Evolutionary conservation across 35 echinoderm and acorn worm species (phyloP).

Genomic region (Ptychodera flava): DNA sequence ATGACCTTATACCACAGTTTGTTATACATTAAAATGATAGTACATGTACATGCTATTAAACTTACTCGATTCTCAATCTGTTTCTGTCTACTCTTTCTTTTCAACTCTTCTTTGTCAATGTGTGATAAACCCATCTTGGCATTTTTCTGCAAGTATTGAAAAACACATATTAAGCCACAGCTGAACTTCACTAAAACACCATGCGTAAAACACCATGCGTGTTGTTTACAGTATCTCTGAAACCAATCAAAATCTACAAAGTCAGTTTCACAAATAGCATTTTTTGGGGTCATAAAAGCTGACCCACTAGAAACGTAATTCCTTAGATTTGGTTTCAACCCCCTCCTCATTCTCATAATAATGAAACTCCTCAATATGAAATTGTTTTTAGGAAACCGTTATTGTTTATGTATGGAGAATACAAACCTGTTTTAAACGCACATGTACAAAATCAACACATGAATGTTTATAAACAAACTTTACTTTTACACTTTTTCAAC

Average conservation of each 20-base stretch:
- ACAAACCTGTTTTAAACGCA: not conserved
- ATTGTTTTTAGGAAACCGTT: not conserved
- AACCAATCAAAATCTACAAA: not conserved
- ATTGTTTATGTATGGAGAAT: too few species aligned
- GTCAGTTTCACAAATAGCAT: not conserved
- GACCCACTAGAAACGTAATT: too few species aligned
- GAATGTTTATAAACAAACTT: too few species aligned
- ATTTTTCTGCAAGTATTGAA: conserved; percentile 98
- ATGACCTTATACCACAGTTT: too few species aligned
- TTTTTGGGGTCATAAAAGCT: too few species aligned
- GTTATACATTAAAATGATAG: too few species aligned
- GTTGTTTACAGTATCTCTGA: not conserved
- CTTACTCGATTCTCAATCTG: conserved; percentile 98
- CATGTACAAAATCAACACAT: not conserved
- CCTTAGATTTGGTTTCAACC: too few species aligned
- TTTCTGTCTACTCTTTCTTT: conserved; percentile 64
- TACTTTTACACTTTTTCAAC: too few species aligned
- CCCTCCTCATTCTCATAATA: too few species aligned
- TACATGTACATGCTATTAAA: too few species aligned
- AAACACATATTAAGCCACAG: conserved; percentile 14
- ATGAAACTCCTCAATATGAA: too few species aligned
- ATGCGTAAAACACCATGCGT: not conserved
- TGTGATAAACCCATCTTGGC: conserved; percentile 65
- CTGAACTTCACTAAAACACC: not conserved
- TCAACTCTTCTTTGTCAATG: conserved; percentile 63